Percentiles rank a stretch among this genome's conserved stretches.
Evolutionary conservation across 2,888 invertebrate species (phyloP).

Genomic region (Microctonus brassicae): DNA sequence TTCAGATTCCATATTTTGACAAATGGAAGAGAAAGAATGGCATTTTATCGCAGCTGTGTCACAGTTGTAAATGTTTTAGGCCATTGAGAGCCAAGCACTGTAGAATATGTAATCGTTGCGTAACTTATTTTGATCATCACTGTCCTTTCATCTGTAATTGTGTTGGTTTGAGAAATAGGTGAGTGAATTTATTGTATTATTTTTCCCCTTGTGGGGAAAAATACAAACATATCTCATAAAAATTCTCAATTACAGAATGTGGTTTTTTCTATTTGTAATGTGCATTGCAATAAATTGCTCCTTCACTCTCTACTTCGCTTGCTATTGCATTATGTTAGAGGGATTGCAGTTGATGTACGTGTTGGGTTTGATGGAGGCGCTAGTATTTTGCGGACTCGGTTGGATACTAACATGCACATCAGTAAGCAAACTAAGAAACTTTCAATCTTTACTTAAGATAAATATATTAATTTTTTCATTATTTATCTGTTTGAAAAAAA

Average conservation of each 20-base stretch:
- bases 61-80: conserved; percentile 89
- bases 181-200: conserved; percentile 28
- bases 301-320: conserved; percentile 88
- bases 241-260: conserved; percentile 75
- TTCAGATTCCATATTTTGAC: conserved; percentile 90
- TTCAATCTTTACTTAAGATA: not conserved
- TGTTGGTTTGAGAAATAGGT: conserved; percentile 88
- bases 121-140: conserved; percentile 93
- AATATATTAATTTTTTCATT: not conserved
- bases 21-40: conserved; percentile 91
- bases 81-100: conserved; percentile 93
- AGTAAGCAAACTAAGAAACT: conserved; percentile 72
- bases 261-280: conserved; percentile 92
- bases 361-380: conserved; percentile 85
- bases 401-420: conserved; percentile 91
- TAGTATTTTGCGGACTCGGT: conserved; percentile 87
- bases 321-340: conserved; percentile 86
- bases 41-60: conserved; percentile 86
- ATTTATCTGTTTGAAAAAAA: not conserved
- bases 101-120: conserved; percentile 90
- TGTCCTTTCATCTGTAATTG: conserved; percentile 97
- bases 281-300: conserved; percentile 90
- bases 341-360: conserved; percentile 88
- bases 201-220: conserved; percentile 10
- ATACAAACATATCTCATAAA: not conserved